Evolutionary conservation across 2,888 invertebrate species (phyloP).

Genomic region (Agriopis leucophaearia): DNA sequence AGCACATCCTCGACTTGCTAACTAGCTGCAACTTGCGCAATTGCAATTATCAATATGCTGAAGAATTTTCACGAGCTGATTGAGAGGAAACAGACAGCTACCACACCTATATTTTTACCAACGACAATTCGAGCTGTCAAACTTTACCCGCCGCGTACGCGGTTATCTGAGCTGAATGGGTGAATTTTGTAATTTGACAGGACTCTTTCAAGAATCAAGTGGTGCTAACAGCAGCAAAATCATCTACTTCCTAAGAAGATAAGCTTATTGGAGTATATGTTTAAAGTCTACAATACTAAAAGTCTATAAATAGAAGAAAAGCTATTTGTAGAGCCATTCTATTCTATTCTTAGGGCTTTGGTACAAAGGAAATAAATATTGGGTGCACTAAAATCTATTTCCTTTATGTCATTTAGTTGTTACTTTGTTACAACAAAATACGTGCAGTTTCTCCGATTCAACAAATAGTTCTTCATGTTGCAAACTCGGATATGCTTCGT

Average conservation of each 20-base stretch:
- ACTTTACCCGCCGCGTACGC: too few species aligned
- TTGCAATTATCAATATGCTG: conserved; percentile 46
- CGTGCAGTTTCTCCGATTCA: conserved; percentile 37
- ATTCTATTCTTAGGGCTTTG: background rate
- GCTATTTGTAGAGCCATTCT: background rate
- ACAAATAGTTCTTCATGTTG: conserved; percentile 34
- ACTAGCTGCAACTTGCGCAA: conserved; percentile 72
- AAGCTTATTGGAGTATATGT: too few species aligned
- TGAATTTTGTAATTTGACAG: too few species aligned
- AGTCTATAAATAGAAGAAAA: too few species aligned
- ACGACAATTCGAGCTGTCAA: too few species aligned
- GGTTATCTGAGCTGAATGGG: too few species aligned
- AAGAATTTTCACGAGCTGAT: conserved; percentile 10
- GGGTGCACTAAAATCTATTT: background rate
- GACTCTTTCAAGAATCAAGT: too few species aligned
- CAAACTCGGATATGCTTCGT: conserved; percentile 42
- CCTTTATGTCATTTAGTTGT: conserved; percentile 2
- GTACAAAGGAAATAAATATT: conserved; percentile 1
- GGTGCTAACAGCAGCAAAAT: too few species aligned
- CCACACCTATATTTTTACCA: too few species aligned
- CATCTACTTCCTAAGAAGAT: too few species aligned
- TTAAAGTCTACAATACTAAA: too few species aligned
- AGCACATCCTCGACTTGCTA: conserved; percentile 65
- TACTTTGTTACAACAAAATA: conserved; percentile 32
- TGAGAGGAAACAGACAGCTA: background rate